Conservation (phyloP, 2,113 vertebrate species). For the Microcebus murinus region DNA sequence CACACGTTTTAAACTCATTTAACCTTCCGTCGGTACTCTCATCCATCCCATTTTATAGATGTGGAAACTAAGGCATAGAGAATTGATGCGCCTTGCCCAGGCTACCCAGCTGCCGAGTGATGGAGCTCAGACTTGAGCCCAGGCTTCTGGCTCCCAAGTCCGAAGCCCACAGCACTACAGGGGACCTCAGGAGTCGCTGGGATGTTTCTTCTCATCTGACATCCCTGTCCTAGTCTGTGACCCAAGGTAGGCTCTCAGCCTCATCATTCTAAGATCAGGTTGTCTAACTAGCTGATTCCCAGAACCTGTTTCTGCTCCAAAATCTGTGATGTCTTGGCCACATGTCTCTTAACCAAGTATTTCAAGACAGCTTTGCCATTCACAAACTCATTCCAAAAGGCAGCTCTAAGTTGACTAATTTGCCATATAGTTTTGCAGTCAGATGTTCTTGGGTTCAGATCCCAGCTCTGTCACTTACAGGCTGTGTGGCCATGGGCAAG, state of each 20-base stretch:
- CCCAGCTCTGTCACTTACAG: background rate
- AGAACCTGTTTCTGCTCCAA: background rate
- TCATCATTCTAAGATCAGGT: background rate
- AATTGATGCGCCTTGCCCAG: background rate
- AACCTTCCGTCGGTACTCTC: background rate
- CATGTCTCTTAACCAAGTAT: background rate
- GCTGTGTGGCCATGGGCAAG: background rate
- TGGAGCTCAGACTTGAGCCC: background rate
- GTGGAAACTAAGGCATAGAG: background rate
- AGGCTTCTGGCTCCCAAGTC: background rate
- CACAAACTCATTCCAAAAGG: background rate
- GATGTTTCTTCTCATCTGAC: background rate
- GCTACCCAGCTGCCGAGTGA: background rate
- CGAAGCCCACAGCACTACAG: background rate
- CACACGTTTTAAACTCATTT: background rate
- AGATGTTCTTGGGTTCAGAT: background rate
- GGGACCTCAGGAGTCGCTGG: background rate
- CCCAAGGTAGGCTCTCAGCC: background rate
- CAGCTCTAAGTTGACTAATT: background rate
- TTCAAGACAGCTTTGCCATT: background rate
- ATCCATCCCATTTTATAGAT: background rate
- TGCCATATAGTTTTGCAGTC: background rate
- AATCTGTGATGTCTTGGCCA: background rate
- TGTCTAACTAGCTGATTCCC: background rate
- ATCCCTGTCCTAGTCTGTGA: background rate